Conservation (phyloP, 35 echinoderm and acorn worm genomes). For the Apostichopus japonicus region DNA sequence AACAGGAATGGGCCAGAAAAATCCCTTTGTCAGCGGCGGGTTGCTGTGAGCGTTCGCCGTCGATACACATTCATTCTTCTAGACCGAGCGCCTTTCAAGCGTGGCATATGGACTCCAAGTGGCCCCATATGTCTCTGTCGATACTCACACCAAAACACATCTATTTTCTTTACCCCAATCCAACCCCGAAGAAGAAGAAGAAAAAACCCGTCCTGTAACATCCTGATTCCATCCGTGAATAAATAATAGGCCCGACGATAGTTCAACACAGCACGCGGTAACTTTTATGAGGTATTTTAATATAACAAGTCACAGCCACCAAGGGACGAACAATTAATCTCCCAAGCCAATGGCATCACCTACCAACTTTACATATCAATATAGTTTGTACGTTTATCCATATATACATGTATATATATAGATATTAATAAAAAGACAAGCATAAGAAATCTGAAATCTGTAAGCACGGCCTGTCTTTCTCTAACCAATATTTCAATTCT, state of each 20-base stretch:
- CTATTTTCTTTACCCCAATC: slow-evolving; percentile 68
- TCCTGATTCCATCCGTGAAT: slow-evolving; percentile 69
- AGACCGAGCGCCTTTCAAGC: slow-evolving; percentile 70
- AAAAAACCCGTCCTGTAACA: slow-evolving; percentile 12
- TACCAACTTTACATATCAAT: neutral
- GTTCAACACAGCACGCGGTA: slow-evolving; percentile 67
- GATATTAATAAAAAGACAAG: neutral
- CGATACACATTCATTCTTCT: slow-evolving; percentile 55
- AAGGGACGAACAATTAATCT: slow-evolving; percentile 40
- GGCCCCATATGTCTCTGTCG: slow-evolving; percentile 88
- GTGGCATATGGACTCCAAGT: slow-evolving; percentile 82
- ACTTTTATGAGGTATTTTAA: slow-evolving; percentile 60
- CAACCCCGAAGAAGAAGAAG: neutral
- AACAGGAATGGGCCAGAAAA: slow-evolving; percentile 72
- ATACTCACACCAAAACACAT: slow-evolving; percentile 73
- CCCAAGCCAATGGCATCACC: neutral
- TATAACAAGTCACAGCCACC: neutral
- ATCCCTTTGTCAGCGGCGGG: slow-evolving; percentile 83
- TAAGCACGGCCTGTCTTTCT: neutral
- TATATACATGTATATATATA: neutral
- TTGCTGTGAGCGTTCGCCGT: slow-evolving; percentile 63
- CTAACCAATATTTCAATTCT: slow-evolving; percentile 6
- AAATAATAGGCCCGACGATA: slow-evolving; percentile 80
- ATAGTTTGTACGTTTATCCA: neutral
- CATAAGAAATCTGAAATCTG: slow-evolving; percentile 2